These are phyloP conservation scores for Deroplatys truncata DNA, from an alignment of 2,888 invertebrate species.

Conservation along the genomic window DNA sequence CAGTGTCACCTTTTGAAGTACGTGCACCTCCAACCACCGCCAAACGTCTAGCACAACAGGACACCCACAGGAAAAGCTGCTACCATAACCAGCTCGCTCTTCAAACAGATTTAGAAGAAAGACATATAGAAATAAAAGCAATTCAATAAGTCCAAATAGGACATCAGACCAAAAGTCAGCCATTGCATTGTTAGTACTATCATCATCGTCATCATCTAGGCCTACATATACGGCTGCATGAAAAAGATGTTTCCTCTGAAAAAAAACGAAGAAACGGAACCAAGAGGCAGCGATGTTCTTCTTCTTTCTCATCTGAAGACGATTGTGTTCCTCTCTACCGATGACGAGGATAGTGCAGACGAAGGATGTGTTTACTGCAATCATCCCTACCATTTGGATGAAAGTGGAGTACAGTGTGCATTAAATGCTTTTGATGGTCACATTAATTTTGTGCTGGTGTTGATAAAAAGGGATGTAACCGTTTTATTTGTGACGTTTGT, in stretches of 20 bases:
- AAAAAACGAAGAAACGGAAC: neutral
- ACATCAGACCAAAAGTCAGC: neutral
- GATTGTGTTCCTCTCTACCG: neutral
- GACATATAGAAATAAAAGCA: neutral
- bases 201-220: too few relatives aligned
- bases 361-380: neutral
- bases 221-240: too few relatives aligned
- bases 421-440: neutral
- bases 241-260: neutral
- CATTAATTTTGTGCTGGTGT: neutral
- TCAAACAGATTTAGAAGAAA: neutral
- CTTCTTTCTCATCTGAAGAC: neutral
- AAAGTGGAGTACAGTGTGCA: neutral
- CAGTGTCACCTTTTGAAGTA: neutral
- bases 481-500: neutral
- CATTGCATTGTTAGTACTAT: neutral
- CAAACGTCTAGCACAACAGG: neutral
- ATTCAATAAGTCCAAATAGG: neutral
- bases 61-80: neutral
- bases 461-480: neutral
- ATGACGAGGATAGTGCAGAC: neutral
- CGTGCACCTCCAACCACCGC: neutral
- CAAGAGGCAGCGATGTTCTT: neutral
- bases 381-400: neutral
- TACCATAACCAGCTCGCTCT: neutral